phyloP scores from a whole-genome alignment of 2,888 invertebrate genomes.

The Liodrosophila aerea region DNA sequence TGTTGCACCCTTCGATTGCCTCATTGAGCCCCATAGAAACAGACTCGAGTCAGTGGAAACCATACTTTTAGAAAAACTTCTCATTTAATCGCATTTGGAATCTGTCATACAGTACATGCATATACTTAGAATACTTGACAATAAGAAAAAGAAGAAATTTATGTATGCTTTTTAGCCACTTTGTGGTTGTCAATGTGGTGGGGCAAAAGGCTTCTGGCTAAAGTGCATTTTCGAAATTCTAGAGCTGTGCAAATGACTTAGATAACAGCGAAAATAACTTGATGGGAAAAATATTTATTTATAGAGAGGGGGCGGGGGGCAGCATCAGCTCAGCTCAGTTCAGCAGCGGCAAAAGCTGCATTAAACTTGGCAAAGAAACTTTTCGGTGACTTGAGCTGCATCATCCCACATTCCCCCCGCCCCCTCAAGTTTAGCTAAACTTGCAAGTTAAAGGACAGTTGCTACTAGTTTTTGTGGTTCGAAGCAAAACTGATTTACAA shows the following conservation, averaged over 20 bases:
- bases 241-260: constrained; percentile 41
- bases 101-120: too few relatives aligned
- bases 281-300: constrained; percentile 54
- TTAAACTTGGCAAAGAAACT: constrained; percentile 55
- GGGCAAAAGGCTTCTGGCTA: constrained; percentile 11
- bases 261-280: constrained; percentile 40
- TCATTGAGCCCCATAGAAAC: too few relatives aligned
- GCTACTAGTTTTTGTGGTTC: constrained; percentile 37
- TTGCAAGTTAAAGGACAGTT: constrained; percentile 53
- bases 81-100: too few relatives aligned
- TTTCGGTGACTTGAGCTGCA: constrained; percentile 37
- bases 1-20: too few relatives aligned
- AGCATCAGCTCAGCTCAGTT: neutral
- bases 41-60: too few relatives aligned
- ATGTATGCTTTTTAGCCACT: constrained; percentile 10
- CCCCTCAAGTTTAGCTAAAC: constrained; percentile 52
- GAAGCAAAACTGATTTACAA: constrained; percentile 50
- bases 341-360: constrained; percentile 24
- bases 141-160: too few relatives aligned
- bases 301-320: too few relatives aligned
- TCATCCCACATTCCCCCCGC: constrained; percentile 23
- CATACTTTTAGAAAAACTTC: too few relatives aligned
- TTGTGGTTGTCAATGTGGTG: constrained; percentile 26
- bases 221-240: constrained; percentile 37
- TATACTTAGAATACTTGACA: too few relatives aligned